Conservation (phyloP, 2,888 invertebrate species). For the Euproctis similis region DNA sequence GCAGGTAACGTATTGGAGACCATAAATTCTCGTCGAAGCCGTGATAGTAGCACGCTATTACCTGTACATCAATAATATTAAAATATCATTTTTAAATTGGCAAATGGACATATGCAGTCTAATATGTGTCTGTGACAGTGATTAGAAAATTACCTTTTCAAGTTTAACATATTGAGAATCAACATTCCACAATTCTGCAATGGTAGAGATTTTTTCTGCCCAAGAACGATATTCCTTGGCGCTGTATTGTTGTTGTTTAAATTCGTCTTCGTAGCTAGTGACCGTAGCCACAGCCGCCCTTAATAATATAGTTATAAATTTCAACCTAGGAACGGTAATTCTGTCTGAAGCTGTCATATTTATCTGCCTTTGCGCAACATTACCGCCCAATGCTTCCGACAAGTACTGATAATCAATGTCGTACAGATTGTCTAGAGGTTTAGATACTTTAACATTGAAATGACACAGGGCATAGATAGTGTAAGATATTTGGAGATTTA, state of each 20-base stretch:
- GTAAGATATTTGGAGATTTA: slow-evolving; percentile 87
- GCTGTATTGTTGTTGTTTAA: slow-evolving; percentile 56
- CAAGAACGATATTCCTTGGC: slow-evolving; percentile 71
- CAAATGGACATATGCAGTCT: too few species aligned
- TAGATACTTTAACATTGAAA: slow-evolving; percentile 83
- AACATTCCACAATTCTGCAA: slow-evolving; percentile 87
- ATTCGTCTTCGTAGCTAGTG: slow-evolving; percentile 73
- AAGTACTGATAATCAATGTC: slow-evolving; percentile 82
- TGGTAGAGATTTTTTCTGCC: slow-evolving; percentile 81
- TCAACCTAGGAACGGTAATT: slow-evolving; percentile 79
- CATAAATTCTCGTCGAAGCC: slow-evolving; percentile 78
- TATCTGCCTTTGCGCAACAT: slow-evolving; percentile 68
- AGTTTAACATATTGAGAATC: slow-evolving; percentile 83
- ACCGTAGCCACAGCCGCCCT: slow-evolving; percentile 84
- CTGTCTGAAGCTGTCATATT: slow-evolving; percentile 81
- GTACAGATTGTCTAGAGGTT: slow-evolving; percentile 84
- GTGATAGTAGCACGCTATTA: slow-evolving; percentile 77
- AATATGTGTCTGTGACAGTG: too few species aligned
- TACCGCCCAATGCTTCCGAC: slow-evolving; percentile 61
- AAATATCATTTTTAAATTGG: too few species aligned
- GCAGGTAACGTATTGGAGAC: slow-evolving; percentile 79
- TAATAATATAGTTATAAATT: slow-evolving; percentile 84
- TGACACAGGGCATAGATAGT: slow-evolving; percentile 86
- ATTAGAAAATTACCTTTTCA: too few species aligned
- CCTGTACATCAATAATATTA: slow-evolving; percentile 49